phyloP scores from a whole-genome alignment of 1,140 invertebrate genomes.

The Lerema accius region DNA sequence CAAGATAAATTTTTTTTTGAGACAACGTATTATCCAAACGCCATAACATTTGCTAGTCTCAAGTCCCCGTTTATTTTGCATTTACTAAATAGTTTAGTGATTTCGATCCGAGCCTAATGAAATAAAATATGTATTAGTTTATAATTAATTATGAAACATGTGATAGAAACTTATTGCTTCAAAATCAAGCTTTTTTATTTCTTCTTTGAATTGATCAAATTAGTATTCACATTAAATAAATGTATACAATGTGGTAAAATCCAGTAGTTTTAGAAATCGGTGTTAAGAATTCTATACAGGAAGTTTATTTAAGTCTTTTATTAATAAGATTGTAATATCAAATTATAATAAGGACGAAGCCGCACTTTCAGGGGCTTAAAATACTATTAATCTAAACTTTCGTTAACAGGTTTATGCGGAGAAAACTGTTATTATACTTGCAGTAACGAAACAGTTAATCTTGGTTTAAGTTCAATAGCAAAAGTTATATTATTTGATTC shows the following conservation, averaged over 20 bases:
- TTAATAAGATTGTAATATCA: slow-evolving; percentile 11
- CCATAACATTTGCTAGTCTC: slow-evolving; percentile 47
- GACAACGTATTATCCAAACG: no score
- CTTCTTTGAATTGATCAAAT: slow-evolving; percentile 20
- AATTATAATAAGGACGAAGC: not conserved
- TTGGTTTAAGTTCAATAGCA: no score
- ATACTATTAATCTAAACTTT: no score
- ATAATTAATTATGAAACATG: slow-evolving; percentile 44
- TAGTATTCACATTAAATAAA: slow-evolving; percentile 14
- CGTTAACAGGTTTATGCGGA: no score
- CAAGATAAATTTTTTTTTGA: no score
- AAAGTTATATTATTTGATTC: no score
- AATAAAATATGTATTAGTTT: slow-evolving; percentile 42
- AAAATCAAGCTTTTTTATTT: slow-evolving; percentile 32
- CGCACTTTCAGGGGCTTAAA: no score
- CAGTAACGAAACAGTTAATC: no score
- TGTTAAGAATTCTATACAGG: slow-evolving; percentile 29
- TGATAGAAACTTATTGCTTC: slow-evolving; percentile 46
- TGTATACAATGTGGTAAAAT: slow-evolving; percentile 35
- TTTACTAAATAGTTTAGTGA: slow-evolving; percentile 62
- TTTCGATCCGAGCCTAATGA: slow-evolving; percentile 61
- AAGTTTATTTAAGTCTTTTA: slow-evolving; percentile 12
- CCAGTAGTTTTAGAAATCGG: slow-evolving; percentile 30
- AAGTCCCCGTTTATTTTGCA: slow-evolving; percentile 57
- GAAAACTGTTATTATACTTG: no score